A percentile compares a stretch with the other conserved stretches of the same genome.
These are phyloP conservation scores for Epirrhoe tristata DNA, from an alignment of 2,888 invertebrate genomes.

Conservation along the genomic window DNA sequence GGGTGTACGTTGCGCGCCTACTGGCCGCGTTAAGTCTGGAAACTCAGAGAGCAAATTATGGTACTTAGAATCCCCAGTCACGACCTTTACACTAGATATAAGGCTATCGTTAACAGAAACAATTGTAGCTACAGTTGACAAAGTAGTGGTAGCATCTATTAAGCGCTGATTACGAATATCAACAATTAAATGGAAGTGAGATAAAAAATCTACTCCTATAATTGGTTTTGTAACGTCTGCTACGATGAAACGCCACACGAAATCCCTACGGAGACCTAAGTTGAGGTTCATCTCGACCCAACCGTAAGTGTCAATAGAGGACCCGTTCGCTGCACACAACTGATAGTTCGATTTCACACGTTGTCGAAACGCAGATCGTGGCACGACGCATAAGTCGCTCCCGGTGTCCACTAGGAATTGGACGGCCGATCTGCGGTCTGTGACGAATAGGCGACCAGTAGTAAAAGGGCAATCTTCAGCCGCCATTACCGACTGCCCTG, in stretches of 20 bases:
- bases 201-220: conserved; percentile 46
- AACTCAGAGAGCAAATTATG: conserved; percentile 25
- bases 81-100: conserved; percentile 29
- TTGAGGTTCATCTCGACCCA: conserved; percentile 36
- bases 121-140: conserved; percentile 2
- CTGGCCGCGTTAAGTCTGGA: conserved; percentile 33
- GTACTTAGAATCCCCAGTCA: conserved; percentile 10
- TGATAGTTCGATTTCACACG: conserved; percentile 21
- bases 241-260: conserved; percentile 44
- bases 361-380: conserved; percentile 16
- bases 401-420: conserved; percentile 43
- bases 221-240: conserved; percentile 48
- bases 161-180: conserved; percentile 8
- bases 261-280: conserved; percentile 44
- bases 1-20: conserved; percentile 23
- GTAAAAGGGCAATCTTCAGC: conserved; percentile 34
- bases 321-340: conserved; percentile 45
- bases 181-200: conserved; percentile 18
- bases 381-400: conserved; percentile 40
- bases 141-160: conserved; percentile 19
- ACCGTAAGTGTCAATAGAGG: conserved; percentile 42
- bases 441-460: conserved; percentile 43
- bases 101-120: not conserved
- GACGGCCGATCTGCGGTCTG: conserved; percentile 31
- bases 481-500: conserved; percentile 39